A percentile compares a stretch with the other conserved stretches of the same genome.
Evolutionary conservation across 2,113 vertebrate genomes (phyloP).

Genomic region (Pollimyrus isidori): DNA sequence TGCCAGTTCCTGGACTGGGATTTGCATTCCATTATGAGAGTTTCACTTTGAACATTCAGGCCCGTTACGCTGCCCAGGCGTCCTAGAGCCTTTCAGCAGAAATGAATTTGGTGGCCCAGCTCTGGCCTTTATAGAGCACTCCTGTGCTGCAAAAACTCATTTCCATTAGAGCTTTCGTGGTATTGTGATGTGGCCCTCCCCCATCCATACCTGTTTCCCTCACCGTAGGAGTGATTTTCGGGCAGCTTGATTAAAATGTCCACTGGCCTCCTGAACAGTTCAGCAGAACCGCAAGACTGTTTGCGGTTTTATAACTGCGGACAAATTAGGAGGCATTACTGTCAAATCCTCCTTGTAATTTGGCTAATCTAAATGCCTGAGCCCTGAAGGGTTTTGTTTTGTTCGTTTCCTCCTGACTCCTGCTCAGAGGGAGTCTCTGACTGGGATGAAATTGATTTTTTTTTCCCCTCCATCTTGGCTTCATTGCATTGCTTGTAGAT

Average conservation of each 20-base stretch:
- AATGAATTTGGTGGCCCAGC: background rate
- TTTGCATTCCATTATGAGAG: background rate
- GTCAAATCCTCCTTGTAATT: constrained; percentile 20
- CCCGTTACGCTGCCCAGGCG: background rate
- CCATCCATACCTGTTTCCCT: background rate
- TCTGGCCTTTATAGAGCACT: background rate
- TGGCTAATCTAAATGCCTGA: constrained; percentile 5
- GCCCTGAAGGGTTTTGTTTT: background rate
- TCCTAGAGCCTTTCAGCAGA: background rate
- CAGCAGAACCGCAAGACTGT: constrained; percentile 11
- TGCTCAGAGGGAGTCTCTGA: background rate
- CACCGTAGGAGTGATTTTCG: background rate
- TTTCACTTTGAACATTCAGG: background rate
- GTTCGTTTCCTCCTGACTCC: background rate
- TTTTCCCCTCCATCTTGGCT: background rate
- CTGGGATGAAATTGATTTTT: background rate
- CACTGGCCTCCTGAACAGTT: background rate
- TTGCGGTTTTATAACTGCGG: constrained; percentile 18
- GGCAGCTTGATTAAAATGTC: background rate
- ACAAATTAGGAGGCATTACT: constrained; percentile 24
- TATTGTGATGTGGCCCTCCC: background rate
- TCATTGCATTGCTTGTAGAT: background rate
- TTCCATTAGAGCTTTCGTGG: background rate
- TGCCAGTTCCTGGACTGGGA: background rate
- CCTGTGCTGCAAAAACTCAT: background rate